Percentiles rank a stretch among this genome's conserved stretches.
Conservation (phyloP, 2,888 invertebrate genomes). For the Machimus atricapillus region DNA sequence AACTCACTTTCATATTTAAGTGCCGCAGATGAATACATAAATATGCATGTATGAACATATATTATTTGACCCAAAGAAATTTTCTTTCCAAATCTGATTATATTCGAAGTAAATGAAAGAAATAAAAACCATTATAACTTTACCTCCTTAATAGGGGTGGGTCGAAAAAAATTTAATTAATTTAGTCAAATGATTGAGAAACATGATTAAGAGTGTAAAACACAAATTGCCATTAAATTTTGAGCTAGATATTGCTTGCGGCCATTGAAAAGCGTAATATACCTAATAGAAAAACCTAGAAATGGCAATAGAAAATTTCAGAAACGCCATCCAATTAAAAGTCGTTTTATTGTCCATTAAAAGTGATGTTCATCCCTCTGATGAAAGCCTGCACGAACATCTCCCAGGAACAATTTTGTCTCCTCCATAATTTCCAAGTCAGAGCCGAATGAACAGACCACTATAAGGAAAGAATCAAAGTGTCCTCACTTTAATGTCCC, state of each 20-base stretch:
- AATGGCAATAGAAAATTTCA: not conserved
- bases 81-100: too few relatives aligned
- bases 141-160: not conserved
- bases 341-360: slow-evolving; percentile 40
- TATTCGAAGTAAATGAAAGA: too few relatives aligned
- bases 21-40: too few relatives aligned
- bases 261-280: not conserved
- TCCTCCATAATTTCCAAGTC: not conserved
- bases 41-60: too few relatives aligned
- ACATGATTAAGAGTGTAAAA: not conserved
- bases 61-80: too few relatives aligned
- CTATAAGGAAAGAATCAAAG: slow-evolving; percentile 32
- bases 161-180: too few relatives aligned
- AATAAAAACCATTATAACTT: not conserved
- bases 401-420: slow-evolving; percentile 35
- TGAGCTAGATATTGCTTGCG: not conserved
- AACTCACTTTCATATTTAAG: too few relatives aligned
- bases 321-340: slow-evolving; percentile 35
- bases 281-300: not conserved
- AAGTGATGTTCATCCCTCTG: slow-evolving; percentile 36
- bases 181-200: too few relatives aligned
- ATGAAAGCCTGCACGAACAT: slow-evolving; percentile 39
- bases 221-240: not conserved
- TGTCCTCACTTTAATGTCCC: slow-evolving; percentile 40
- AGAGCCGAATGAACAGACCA: not conserved